phyloP scores from a whole-genome alignment of 2,888 invertebrate genomes.

The Eristalinus sepulchralis region DNA sequence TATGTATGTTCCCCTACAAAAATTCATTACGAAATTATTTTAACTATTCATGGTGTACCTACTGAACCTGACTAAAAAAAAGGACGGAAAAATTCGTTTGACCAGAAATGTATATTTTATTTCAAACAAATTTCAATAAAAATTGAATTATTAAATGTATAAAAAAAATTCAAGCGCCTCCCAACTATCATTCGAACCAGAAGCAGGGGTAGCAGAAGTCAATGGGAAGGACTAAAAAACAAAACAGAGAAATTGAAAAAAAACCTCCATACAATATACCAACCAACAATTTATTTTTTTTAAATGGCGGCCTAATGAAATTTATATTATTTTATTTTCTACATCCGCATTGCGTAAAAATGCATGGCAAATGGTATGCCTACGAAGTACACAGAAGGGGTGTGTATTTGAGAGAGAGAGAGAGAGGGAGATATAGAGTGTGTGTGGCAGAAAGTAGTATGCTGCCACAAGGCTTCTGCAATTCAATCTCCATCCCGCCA shows the following conservation, averaged over 20 bases:
- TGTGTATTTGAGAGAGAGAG: neutral
- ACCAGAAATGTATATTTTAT: conserved; percentile 46
- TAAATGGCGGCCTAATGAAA: conserved; percentile 58
- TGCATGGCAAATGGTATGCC: conserved; percentile 21
- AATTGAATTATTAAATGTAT: conserved; percentile 41
- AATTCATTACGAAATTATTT: conserved; percentile 39
- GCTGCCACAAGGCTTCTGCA: neutral
- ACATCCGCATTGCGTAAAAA: conserved; percentile 68
- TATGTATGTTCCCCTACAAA: conserved; percentile 10
- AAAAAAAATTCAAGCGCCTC: conserved; percentile 13
- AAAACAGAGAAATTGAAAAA: neutral
- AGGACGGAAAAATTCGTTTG: conserved; percentile 5
- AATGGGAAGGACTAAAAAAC: neutral
- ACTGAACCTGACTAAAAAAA: neutral
- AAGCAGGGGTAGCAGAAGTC: conserved; percentile 13
- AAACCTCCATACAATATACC: neutral
- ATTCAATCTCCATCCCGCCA: neutral
- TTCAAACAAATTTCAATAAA: conserved; percentile 53
- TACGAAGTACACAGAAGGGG: neutral
- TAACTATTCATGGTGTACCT: neutral
- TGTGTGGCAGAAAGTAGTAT: neutral
- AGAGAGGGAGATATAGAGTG: neutral
- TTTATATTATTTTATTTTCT: conserved; percentile 58
- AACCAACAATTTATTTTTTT: conserved; percentile 24
- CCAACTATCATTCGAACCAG: neutral